Percentiles rank a stretch among this genome's conserved stretches.
phyloP scores from a whole-genome alignment of 1,140 invertebrate genomes.

The Lepidurus arcticus region DNA sequence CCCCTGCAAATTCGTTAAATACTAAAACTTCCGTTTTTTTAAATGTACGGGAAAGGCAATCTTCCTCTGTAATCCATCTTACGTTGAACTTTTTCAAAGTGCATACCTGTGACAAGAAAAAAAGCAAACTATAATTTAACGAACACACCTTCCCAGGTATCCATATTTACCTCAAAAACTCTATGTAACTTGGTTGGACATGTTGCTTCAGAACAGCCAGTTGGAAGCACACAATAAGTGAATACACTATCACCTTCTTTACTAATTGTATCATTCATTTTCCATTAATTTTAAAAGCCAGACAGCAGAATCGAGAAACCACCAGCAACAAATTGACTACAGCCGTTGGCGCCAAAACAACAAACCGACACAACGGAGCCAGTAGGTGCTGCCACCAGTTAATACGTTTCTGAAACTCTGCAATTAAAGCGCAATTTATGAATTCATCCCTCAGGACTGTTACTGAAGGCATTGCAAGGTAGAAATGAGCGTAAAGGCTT shows the following conservation, averaged over 20 bases:
- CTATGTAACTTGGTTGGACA: slow-evolving; percentile 28
- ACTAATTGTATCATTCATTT: neutral
- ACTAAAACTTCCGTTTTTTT: slow-evolving; percentile 68
- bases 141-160: neutral
- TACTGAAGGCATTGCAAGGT: neutral
- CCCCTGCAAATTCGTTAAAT: slow-evolving; percentile 63
- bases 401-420: no score
- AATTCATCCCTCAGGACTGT: neutral
- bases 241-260: slow-evolving; percentile 15
- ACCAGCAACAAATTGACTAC: neutral
- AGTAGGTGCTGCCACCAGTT: neutral
- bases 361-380: neutral
- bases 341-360: slow-evolving; percentile 2
- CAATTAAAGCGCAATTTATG: neutral
- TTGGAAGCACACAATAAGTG: slow-evolving; percentile 31
- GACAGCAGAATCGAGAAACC: neutral
- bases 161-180: slow-evolving; percentile 15
- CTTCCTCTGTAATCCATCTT: slow-evolving; percentile 49
- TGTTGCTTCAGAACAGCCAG: slow-evolving; percentile 14
- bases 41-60: slow-evolving; percentile 49
- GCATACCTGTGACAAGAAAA: slow-evolving; percentile 47
- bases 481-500: no score
- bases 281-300: neutral
- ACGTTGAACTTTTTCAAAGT: slow-evolving; percentile 47
- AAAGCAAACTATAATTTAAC: neutral